phyloP scores from a whole-genome alignment of 2,888 invertebrate genomes.

The Tiliacea aurago region DNA sequence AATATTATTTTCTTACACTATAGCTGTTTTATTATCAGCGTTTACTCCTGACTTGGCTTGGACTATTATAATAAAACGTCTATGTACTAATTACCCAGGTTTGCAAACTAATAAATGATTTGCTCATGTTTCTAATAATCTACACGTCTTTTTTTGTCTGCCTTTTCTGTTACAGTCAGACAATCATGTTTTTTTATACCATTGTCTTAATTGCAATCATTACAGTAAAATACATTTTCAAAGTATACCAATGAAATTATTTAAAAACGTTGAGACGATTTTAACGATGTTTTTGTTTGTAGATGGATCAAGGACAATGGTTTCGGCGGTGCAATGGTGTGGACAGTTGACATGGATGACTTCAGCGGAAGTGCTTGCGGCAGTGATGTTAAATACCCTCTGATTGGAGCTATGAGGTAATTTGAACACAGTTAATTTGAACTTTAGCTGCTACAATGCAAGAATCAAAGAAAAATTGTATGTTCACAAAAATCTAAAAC shows the following conservation, averaged over 20 bases:
- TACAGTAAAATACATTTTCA: background rate
- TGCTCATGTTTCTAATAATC: background rate
- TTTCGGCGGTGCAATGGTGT: conserved; percentile 98
- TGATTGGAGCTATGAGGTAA: conserved; percentile 97
- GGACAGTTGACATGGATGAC: conserved; percentile 99
- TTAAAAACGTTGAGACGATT: background rate
- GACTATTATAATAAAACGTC: too few relatives aligned
- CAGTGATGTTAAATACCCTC: conserved; percentile 96
- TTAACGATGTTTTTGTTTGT: conserved; percentile 12
- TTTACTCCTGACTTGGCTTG: background rate
- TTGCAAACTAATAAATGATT: too few relatives aligned
- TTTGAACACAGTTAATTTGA: background rate
- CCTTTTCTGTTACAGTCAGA: too few relatives aligned
- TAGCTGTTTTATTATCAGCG: background rate
- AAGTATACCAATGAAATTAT: too few relatives aligned
- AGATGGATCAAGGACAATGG: conserved; percentile 96
- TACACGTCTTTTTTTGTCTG: background rate
- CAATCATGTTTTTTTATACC: background rate
- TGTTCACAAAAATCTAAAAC: background rate
- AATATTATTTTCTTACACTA: background rate
- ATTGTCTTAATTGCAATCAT: background rate
- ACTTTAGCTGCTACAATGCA: background rate
- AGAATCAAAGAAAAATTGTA: background rate
- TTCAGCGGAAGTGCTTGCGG: conserved; percentile 96
- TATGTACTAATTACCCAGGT: too few relatives aligned